Base-by-base conservation (phyloP, 1,140 invertebrate genomes). In the Pseudachorutes palmiensis region DNA sequence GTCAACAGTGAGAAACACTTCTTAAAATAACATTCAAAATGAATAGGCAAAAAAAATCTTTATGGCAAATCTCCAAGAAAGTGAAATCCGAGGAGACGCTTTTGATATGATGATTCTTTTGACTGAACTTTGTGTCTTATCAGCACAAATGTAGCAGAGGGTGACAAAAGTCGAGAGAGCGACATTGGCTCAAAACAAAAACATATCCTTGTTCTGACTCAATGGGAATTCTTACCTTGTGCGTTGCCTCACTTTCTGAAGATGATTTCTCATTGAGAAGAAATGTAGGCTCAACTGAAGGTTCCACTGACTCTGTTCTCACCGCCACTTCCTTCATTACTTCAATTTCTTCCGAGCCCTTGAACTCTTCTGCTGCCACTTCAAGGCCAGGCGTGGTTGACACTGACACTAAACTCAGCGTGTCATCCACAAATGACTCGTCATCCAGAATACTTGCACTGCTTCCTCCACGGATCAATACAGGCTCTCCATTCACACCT, bases 271-370 rank as follows among this genome's bases (percentile, higher is more conserved):
- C 36, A 19, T 45, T 45, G 9, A 45, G 36, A 19, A 45, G 19
- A 45, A 19, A 9, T 12, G 36, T 9, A 45, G 9, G 9, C 9
- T 19, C 36, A 12, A 12, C 36, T 45, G 36, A 45, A 45, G 19
- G 12, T 55, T 55, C 51, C 51, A 45, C 5, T 19, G 51, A 55
- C 14, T 55, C 57, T 1, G 9, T 24, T 33, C 45, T 48, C 12
- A 62, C n/a, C 1, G 48, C n/a, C 1, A 62, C 66, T 26, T 68
- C 67, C 45, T 68, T 68, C 1, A 64, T 55, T 26, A 68, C 58
- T 30, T 68, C 67, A 41, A 68, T 68, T 45, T 68, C 67, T 64
- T 68, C 67, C 5, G 67, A 58, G 22, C 48, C 67, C 33, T 65
- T 65, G 55, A 65, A 66, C 48, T 60, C 65, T 22, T 58, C 65